Base-by-base conservation (phyloP, 2,888 invertebrate species). In the Eretmocerus hayati region DNA sequence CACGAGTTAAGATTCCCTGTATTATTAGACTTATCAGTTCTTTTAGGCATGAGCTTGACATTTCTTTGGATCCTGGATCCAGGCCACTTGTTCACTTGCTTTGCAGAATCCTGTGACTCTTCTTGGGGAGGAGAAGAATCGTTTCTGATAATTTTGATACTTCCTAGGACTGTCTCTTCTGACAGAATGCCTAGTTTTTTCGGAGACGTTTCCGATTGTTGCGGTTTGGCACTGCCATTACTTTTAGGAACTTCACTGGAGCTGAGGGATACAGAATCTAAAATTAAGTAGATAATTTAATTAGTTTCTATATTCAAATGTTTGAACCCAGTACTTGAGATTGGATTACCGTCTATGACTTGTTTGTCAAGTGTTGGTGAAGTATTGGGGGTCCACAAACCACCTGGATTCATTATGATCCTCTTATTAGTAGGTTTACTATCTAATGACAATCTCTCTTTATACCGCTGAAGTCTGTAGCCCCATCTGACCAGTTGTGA, bases 401-500 rank as follows among this genome's bases (percentile, higher is more conserved):
- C 67, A 48, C 63, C 62, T 18, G 69, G 66, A 50, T 66, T 60
- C 21, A 67, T 59, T 15, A 71, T 65, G 3, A 67, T 61, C 59
- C 66, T 67, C 47, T 66, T 67, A 9, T 43, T 52, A 9, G 44
- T 32, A 4, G 20, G 36, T 33, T 65, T 63, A 11, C 60, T 48
- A 22, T 59, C 56, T 42, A 31, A 33, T 6, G 32, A 48, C 22
- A 53, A 55, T 50, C 56, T 62, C 48, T 47, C 56, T 9, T 23
- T 45, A 60, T 78, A 77, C 58, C 77, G 73, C 48, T 77, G 73
- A 23, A 81, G 69, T 66, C 74, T 75, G 55, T 79, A 81, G 2
- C 81, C 81, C 32, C 76, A 61, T 58, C 77, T 74, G 48, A 77
- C 74, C 2, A 81, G 71, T 26, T 79, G 77, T 31, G 79, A 74